Percentiles rank a stretch among this genome's conserved stretches.
Evolutionary conservation across 1,140 invertebrate species (phyloP).

Genomic region (Drosophila ficusphila): DNA sequence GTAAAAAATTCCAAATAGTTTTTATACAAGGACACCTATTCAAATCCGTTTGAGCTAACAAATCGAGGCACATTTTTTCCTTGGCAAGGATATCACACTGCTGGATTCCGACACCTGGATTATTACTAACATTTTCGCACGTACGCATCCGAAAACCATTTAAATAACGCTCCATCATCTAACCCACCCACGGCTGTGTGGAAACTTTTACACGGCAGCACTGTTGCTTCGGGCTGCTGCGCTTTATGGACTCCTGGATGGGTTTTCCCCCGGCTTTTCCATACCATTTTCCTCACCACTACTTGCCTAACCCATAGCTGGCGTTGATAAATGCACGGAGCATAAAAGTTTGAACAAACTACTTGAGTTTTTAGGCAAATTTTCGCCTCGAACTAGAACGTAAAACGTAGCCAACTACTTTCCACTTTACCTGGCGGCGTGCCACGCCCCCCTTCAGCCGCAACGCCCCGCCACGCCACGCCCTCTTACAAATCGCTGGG

Average conservation of each 20-base stretch:
- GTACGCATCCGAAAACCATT: conserved; percentile 77
- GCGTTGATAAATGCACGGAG: conserved; percentile 75
- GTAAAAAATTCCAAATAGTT: not conserved
- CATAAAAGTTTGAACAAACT: conserved; percentile 76
- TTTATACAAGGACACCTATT: not conserved
- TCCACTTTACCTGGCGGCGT: conserved; percentile 73
- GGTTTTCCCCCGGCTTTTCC: conserved; percentile 22
- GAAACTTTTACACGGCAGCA: conserved; percentile 62
- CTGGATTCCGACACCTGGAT: conserved; percentile 11
- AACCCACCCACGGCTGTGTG: conserved; percentile 10
- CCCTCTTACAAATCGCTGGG: conserved; percentile 56
- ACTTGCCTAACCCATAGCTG: too few relatives aligned
- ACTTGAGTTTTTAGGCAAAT: conserved; percentile 81
- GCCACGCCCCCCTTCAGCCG: conserved; percentile 43
- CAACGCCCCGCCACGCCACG: not conserved
- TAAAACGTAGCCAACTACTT: conserved; percentile 74
- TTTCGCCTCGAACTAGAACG: conserved; percentile 70
- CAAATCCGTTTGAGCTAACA: conserved; percentile 21
- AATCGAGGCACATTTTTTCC: conserved; percentile 17
- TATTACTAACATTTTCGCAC: conserved; percentile 74
- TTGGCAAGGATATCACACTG: not conserved
- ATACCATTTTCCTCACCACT: conserved; percentile 9
- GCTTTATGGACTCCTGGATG: conserved; percentile 38
- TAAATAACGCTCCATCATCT: conserved; percentile 78
- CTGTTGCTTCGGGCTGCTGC: conserved; percentile 31